A percentile compares a stretch with the other conserved stretches of the same genome.
These are phyloP conservation scores for Nycteola revayana DNA, from an alignment of 2,888 invertebrate genomes.

Conservation along the genomic window DNA sequence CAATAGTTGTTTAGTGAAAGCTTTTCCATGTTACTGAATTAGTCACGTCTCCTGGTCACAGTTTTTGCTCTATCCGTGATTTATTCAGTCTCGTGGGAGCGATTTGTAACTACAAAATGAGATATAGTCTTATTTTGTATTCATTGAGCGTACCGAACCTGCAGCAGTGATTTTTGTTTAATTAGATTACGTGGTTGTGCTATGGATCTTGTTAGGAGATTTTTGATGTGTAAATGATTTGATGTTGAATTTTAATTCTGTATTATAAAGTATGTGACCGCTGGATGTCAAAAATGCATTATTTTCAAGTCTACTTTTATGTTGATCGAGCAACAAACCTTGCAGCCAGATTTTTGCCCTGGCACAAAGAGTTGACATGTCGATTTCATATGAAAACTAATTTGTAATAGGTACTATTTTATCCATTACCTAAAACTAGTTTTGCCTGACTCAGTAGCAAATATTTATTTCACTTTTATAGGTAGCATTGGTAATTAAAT, in stretches of 20 bases:
- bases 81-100: slow-evolving; percentile 39
- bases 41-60: slow-evolving; percentile 48
- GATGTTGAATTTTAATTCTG: neutral
- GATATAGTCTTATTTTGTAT: slow-evolving; percentile 37
- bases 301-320: no score
- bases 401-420: no score
- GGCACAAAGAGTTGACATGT: no score
- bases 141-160: slow-evolving; percentile 32
- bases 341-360: no score
- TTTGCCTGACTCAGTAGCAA: no score
- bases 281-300: no score
- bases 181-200: slow-evolving; percentile 8
- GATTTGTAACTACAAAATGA: slow-evolving; percentile 52
- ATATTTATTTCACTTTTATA: no score
- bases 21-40: slow-evolving; percentile 54
- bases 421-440: no score
- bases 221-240: neutral
- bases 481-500: no score
- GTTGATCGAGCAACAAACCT: no score
- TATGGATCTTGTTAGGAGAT: neutral
- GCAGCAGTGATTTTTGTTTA: slow-evolving; percentile 23
- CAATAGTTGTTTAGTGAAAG: slow-evolving; percentile 53
- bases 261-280: no score
- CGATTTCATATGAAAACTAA: no score
- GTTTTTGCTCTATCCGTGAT: slow-evolving; percentile 49